Base-by-base conservation (phyloP, 2,113 vertebrate genomes). In the Salvator merianae region DNA sequence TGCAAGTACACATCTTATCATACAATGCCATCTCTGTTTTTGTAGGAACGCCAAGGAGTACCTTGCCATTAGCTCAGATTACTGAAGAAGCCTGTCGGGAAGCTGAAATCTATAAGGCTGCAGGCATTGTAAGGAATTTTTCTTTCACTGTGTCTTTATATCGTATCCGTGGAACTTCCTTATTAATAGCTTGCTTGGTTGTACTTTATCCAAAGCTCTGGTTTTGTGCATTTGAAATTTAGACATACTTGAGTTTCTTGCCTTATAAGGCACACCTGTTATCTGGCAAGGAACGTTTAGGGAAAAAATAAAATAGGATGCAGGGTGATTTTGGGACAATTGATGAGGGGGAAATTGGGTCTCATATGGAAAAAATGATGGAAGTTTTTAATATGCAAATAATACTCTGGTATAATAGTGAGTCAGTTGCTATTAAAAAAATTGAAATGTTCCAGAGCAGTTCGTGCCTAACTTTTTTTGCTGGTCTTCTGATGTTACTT, bases 41-140 rank as follows among this genome's bases (percentile, higher is more conserved):
- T 87, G 50, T 90, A 98, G 97, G 97, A 13, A 95, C 96, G 4
- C 97, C 98, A 1, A 88, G 96, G 55, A 91, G 87, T 53, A 91
- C 62, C 65, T 91, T 96, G 84, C 95, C 95, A 5, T 66, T 97
- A 89, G 83, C 95, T 22, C 94, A 96, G 68, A 96, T 98, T 78
- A 89, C 87, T 3, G 95, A 97, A 43, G 91, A 95, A 74, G 97
- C 97, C 2, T 97, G 97, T 89, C 86, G 78, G 80, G 97, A 98
- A 88, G 97, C 97, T 47, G 95, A 93, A n/a, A 74, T 93, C 79
- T 98, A 98, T 89, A 93, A 77, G 9, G 90, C 96, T 36, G 96
- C 96, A 43, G 97, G 97, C 80, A 84, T 98, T 84, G 97, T 98
- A 95, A 94, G 93, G 94, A 90, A 83, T 77, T 65, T 40, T 28